A percentile compares a stretch with the other conserved stretches of the same genome.
phyloP scores from a whole-genome alignment of 35 echinoderm and acorn worm genomes.

The Eucidaris tribuloides region DNA sequence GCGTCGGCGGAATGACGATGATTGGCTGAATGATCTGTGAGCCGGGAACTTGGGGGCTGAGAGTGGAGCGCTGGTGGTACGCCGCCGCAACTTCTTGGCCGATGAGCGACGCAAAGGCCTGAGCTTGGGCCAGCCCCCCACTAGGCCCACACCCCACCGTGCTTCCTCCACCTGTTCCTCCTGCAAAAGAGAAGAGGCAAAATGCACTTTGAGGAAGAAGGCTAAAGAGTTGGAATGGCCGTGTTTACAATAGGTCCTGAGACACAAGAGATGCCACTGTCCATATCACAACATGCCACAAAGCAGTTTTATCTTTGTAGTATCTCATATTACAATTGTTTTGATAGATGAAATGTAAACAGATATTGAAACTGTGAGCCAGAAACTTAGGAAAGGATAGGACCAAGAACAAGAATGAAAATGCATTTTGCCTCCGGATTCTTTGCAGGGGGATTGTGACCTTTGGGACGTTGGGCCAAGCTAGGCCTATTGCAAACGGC shows the following conservation, averaged over 20 bases:
- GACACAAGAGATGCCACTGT: too few relatives aligned
- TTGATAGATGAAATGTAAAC: too few relatives aligned
- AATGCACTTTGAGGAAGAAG: conserved; percentile 74
- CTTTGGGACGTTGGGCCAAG: conserved; percentile 1
- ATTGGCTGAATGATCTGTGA: conserved; percentile 97
- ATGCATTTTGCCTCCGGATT: conserved; percentile 27
- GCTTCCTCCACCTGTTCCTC: neutral
- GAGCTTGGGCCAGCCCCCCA: conserved; percentile 84
- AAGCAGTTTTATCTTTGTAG: too few relatives aligned
- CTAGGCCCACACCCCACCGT: neutral
- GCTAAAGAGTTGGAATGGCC: conserved; percentile 8
- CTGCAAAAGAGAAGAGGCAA: conserved; percentile 87
- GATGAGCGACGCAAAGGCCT: conserved; percentile 93
- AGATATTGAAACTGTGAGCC: too few relatives aligned
- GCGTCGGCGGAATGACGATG: conserved; percentile 84
- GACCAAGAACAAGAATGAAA: conserved; percentile 9
- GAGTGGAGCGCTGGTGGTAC: conserved; percentile 56
- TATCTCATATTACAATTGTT: too few relatives aligned
- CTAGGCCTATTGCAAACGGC: conserved; percentile 12
- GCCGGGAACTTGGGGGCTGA: conserved; percentile 36
- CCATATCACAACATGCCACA: too few relatives aligned
- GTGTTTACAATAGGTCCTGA: neutral
- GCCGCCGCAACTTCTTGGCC: conserved; percentile 94
- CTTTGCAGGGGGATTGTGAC: conserved; percentile 16
- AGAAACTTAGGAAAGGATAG: neutral